These are phyloP conservation scores for Tribolium madens DNA, from an alignment of 1,140 invertebrate genomes.

Conservation along the genomic window DNA sequence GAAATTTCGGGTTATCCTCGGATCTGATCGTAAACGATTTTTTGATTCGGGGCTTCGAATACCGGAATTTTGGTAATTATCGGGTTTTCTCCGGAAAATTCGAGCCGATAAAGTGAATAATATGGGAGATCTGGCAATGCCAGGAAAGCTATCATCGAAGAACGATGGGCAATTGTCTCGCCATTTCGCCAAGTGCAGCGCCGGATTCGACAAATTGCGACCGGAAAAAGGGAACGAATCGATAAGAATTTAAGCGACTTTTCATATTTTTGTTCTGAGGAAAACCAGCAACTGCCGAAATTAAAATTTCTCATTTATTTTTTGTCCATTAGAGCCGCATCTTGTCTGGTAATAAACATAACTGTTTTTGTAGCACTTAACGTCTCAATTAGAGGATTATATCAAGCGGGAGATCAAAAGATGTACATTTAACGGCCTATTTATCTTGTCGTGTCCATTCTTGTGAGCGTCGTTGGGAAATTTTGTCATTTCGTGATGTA, in stretches of 20 bases:
- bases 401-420: background rate
- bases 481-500: conserved; percentile 5
- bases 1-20: background rate
- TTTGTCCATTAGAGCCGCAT: background rate
- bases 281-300: background rate
- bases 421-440: background rate
- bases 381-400: conserved; percentile 6
- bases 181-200: conserved; percentile 11
- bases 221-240: background rate
- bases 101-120: conserved; percentile 27
- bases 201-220: background rate
- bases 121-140: background rate
- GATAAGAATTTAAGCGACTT: too few relatives aligned
- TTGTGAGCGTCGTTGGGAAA: background rate
- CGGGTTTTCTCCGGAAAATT: background rate
- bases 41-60: conserved; percentile 8
- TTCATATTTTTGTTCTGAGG: too few relatives aligned
- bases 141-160: conserved; percentile 4
- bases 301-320: background rate
- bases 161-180: conserved; percentile 30
- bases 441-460: background rate
- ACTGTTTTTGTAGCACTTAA: background rate
- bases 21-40: conserved; percentile 20
- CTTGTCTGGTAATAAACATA: background rate
- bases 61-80: background rate